phyloP scores from a whole-genome alignment of 2,113 vertebrate genomes.

The Dicentrarchus labrax region DNA sequence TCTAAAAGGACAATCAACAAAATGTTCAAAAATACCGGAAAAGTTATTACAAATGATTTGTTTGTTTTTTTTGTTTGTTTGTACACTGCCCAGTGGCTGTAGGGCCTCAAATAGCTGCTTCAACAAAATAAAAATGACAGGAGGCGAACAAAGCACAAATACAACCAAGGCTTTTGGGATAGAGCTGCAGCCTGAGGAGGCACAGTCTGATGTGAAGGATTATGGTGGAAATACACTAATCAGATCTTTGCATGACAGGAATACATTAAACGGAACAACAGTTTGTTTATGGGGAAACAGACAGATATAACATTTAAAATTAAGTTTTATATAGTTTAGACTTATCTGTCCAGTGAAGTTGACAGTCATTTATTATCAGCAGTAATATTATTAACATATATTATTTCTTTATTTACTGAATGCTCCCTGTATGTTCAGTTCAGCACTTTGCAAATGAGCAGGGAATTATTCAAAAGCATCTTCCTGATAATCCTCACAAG shows the following conservation, averaged over 20 bases:
- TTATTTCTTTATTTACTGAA: neutral
- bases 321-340: neutral
- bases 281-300: neutral
- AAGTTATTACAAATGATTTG: neutral
- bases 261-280: neutral
- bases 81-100: neutral
- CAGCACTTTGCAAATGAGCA: neutral
- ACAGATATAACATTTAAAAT: neutral
- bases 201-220: neutral
- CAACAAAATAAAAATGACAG: neutral
- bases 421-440: neutral
- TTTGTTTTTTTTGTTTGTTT: too few species aligned
- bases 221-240: neutral
- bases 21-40: neutral
- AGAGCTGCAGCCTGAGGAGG: neutral
- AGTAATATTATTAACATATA: too few species aligned
- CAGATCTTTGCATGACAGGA: neutral
- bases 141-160: neutral
- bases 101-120: neutral
- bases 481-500: neutral
- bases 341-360: neutral
- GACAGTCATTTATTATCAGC: neutral
- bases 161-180: neutral
- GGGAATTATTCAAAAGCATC: neutral
- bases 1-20: neutral